phyloP scores from a whole-genome alignment of 2,797 vertebrate genomes.

The Aratinga solstitialis region DNA sequence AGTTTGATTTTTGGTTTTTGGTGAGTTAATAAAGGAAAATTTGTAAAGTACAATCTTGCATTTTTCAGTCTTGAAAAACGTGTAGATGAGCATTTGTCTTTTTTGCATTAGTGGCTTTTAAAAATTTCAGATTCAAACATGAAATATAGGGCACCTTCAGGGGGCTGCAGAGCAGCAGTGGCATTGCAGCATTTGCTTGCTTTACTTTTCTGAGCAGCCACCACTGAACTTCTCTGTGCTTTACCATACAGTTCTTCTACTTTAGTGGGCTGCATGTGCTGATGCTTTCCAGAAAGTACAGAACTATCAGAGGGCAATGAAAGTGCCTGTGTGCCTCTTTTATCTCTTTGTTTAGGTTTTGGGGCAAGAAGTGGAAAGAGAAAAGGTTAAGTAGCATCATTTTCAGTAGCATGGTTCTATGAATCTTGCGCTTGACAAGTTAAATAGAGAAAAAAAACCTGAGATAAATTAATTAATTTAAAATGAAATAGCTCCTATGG shows the following conservation, averaged over 20 bases:
- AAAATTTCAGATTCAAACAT: neutral
- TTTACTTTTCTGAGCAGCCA: neutral
- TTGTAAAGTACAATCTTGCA: neutral
- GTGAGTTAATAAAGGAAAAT: neutral
- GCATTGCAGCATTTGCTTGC: neutral
- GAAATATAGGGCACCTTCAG: neutral
- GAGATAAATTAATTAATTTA: neutral
- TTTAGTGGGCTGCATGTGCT: neutral
- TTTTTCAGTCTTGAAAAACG: neutral
- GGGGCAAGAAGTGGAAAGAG: neutral
- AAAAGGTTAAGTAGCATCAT: neutral
- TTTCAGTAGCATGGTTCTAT: neutral
- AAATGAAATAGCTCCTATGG: neutral
- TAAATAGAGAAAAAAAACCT: neutral
- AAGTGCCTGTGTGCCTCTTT: neutral
- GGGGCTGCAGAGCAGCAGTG: neutral
- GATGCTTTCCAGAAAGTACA: neutral
- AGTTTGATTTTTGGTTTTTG: neutral
- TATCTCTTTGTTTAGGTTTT: neutral
- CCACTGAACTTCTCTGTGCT: neutral
- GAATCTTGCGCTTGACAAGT: neutral
- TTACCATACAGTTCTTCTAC: neutral
- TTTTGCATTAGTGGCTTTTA: neutral
- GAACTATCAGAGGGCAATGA: neutral
- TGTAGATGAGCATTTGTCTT: neutral